Base-by-base conservation (phyloP, 2,113 vertebrate genomes). In the Forbesichthys agassizii region DNA sequence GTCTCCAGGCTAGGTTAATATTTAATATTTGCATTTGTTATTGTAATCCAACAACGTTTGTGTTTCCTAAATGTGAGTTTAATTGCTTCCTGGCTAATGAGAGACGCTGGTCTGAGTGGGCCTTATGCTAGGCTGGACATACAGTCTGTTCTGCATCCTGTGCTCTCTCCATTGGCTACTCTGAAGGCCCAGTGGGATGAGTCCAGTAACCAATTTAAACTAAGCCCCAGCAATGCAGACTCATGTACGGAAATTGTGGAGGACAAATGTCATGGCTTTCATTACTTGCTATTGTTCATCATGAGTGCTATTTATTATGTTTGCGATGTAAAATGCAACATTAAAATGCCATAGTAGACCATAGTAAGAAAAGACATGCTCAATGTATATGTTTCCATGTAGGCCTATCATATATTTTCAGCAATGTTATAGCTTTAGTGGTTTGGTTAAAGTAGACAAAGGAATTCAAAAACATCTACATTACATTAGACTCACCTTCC, bases 181-280 rank as follows among this genome's bases (percentile, higher is more conserved):
- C 33, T 46, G 49, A 3, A 54, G 42, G 46, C 13, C 14, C 61
- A 7, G 0, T 46, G n/a, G 60, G 56, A 60, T 75, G 55, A 11
- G 33, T 60, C 36, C 20, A 16, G n/a, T 69, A 56, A 49, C 4
- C 0, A 51, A 53, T 69, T 59, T 16, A 57, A 33, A 77, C 63
- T 59, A 63, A 66, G 20, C 56, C 67, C 59, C 61, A 79, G 33
- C 67, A 65, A 5, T 33, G 36, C 1, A 27, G 33, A 46, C 48
- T 52, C 33, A 9, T 11, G 49, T 20, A 48, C 51, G 67, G 4
- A 16, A 57, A 20, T 4, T 11, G 12, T 49, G 48, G 12, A 27
- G 27, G 27, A 27, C 27, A 27, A 27, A 27, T 27, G 2, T 27
- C 27, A 27, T 27, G 27, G 27, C 27, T 27, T 27, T 27, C 27